phyloP scores from a whole-genome alignment of 2,888 invertebrate genomes.

The Agrochola lota region DNA sequence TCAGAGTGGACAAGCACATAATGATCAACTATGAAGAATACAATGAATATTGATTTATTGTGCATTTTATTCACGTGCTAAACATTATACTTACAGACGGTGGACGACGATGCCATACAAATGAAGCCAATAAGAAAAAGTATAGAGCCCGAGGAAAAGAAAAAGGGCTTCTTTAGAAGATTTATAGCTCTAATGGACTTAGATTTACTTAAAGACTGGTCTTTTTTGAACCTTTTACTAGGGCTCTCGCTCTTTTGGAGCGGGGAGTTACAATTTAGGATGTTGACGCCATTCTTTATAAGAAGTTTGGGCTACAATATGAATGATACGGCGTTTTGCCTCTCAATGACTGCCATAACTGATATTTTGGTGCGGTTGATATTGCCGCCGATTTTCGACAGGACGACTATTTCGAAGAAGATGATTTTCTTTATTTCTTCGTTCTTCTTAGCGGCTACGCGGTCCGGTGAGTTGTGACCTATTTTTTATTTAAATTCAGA shows the following conservation, averaged over 20 bases:
- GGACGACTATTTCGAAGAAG: conserved; percentile 92
- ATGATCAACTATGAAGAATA: neutral
- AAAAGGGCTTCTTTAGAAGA: conserved; percentile 87
- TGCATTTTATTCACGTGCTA: too few species aligned
- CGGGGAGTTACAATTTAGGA: conserved; percentile 94
- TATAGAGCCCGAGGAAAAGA: conserved; percentile 77
- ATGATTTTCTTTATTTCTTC: conserved; percentile 93
- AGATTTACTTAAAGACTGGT: conserved; percentile 93
- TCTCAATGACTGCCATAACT: conserved; percentile 94
- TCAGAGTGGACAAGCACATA: neutral
- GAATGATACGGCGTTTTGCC: conserved; percentile 93
- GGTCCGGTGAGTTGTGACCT: conserved; percentile 91
- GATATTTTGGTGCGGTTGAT: conserved; percentile 94
- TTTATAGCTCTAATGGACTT: conserved; percentile 93
- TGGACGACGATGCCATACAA: conserved; percentile 86
- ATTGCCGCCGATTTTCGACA: conserved; percentile 94
- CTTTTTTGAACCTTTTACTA: conserved; percentile 93
- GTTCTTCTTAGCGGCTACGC: conserved; percentile 92
- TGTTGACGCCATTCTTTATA: conserved; percentile 93
- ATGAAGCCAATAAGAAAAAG: conserved; percentile 86
- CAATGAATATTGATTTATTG: neutral
- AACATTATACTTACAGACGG: conserved; percentile 79
- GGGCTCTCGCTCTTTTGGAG: conserved; percentile 94
- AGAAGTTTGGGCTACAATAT: conserved; percentile 91
- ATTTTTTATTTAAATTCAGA: neutral